Evolutionary conservation across 2,888 invertebrate species (phyloP), one percentile per base, ranked within the genome.

Genomic region (Rutpela maculata): DNA sequence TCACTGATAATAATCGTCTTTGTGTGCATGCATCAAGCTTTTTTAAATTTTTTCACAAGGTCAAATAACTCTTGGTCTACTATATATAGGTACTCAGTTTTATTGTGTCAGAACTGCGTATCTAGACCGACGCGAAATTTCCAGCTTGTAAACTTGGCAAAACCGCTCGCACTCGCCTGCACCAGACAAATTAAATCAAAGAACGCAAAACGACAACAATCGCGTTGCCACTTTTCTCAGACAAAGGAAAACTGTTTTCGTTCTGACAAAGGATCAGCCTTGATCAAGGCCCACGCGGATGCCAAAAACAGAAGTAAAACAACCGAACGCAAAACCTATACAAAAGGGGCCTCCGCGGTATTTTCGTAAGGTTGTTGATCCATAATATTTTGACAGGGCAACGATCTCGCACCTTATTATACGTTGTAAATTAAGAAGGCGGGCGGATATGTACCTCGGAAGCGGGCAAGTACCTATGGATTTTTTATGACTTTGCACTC

Each of bases 301-400:
- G 43, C 70, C 43, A 70, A 70, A 60, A 70, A 19, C 60, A 70
- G 60, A 43, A 70, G 43, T 22, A 11, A 70, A 60, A 70, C 60
- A 43, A 10, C 19, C 31, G 7, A 35, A 50, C 50, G 60, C 19
- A 60, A 70, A 70, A 60, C 56, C 22, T 19, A 70, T 35, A 70
- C 38, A 70, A 67, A n/a, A 19, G 70, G 60, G 59, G 60, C 38
- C 60, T 12, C 56, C 50, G 18, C 31, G 56, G 38, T 60, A 60
- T 70, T 70, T 70, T 59, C 22, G 70, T 22, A 60, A 70, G 70
- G 70, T 70, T 70, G 60, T 70, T 70, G 70, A 70, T 70, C 60
- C 22, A 70, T 18, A 60, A 70, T 18, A 60, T 70, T 60, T 70
- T 70, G 12, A n/a, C 17, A 43, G 70, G 35, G 70, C 70, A 70